Evolutionary conservation across 2,888 invertebrate species (phyloP).

Genomic region (Anticlea derivata): DNA sequence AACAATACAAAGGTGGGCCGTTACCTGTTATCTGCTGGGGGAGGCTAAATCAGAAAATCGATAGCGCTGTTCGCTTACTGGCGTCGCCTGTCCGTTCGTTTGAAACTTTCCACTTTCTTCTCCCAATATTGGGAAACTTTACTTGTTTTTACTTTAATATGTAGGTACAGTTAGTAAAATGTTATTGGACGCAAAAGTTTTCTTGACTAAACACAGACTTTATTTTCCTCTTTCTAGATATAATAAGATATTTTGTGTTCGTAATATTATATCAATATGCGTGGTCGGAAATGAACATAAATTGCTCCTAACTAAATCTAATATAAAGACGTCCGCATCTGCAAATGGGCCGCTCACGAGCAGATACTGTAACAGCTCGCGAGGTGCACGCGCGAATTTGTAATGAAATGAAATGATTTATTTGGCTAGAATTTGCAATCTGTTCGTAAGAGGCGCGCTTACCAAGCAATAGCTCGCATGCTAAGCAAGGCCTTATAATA

Average conservation of each 20-base stretch:
- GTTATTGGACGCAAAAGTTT: slow-evolving; percentile 23
- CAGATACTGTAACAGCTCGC: no score
- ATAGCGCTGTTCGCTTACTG: slow-evolving; percentile 61
- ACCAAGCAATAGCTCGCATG: no score
- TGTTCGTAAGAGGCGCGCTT: no score
- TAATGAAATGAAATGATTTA: no score
- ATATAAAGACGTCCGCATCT: no score
- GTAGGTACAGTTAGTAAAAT: slow-evolving; percentile 24
- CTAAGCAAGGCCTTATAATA: no score
- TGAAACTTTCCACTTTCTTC: slow-evolving; percentile 51
- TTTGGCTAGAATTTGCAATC: no score
- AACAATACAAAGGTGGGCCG: slow-evolving; percentile 33
- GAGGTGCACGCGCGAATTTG: no score
- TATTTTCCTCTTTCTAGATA: not conserved
- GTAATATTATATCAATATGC: not conserved
- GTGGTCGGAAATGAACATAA: not conserved
- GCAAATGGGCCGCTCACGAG: no score
- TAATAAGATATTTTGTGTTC: not conserved
- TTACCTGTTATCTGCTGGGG: slow-evolving; percentile 75
- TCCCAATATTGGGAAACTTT: slow-evolving; percentile 41
- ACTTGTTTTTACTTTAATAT: slow-evolving; percentile 41
- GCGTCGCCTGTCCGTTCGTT: slow-evolving; percentile 37
- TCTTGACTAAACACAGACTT: slow-evolving; percentile 4
- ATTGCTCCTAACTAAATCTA: not conserved
- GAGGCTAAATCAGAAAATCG: slow-evolving; percentile 80